Evolutionary conservation across 2,797 vertebrate genomes (phyloP).

Genomic region (Eulemur rubriventer): DNA sequence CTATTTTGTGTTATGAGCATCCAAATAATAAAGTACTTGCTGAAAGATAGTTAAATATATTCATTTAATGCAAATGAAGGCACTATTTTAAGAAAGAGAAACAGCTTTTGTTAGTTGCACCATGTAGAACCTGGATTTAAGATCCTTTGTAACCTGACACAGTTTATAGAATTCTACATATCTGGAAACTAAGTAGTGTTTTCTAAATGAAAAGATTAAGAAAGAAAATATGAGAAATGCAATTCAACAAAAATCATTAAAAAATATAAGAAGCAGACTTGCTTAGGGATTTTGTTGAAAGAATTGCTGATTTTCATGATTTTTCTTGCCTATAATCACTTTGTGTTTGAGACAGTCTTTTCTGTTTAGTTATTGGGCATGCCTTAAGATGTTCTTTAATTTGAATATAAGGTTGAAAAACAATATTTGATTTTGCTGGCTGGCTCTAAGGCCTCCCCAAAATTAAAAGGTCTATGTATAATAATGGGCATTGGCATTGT

Average conservation of each 20-base stretch:
- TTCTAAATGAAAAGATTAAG: slow-evolving; percentile 32
- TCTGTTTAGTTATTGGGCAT: neutral
- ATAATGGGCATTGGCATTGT: neutral
- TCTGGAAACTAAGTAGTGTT: slow-evolving; percentile 9
- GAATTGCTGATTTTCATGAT: neutral
- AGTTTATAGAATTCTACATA: neutral
- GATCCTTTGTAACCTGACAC: neutral
- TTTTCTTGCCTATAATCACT: neutral
- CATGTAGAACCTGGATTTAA: neutral
- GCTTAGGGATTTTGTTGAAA: neutral
- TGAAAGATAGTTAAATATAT: neutral
- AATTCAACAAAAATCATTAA: neutral
- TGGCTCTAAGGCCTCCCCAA: neutral
- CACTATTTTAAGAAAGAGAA: slow-evolving; percentile 17
- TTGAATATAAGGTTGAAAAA: neutral
- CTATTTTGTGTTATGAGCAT: neutral
- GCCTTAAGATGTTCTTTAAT: neutral
- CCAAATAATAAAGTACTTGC: neutral
- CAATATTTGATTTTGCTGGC: neutral
- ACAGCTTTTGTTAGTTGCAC: neutral
- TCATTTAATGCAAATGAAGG: neutral
- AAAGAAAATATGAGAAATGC: slow-evolving; percentile 16
- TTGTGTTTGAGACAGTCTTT: neutral
- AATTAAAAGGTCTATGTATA: neutral
- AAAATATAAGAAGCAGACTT: neutral